Evolutionary conservation across 2,888 invertebrate species (phyloP), one percentile per base, ranked within the genome.

Genomic region (Glaucopsyche alexis): DNA sequence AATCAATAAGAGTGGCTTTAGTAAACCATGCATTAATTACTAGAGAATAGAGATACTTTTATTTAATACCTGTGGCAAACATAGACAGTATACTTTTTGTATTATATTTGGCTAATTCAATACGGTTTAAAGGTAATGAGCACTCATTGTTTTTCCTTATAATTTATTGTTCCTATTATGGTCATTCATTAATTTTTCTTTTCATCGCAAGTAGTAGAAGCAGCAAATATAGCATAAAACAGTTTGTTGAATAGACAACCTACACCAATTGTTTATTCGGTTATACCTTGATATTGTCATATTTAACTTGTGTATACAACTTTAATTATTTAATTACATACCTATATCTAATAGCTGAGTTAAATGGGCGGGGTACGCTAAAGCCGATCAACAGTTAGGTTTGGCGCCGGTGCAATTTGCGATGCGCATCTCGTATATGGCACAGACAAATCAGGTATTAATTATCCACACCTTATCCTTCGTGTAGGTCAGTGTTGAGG

Each of bases 371-470:
- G 77, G 80, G 84, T 87, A 84, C 83, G 81, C 86, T 86, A 90
- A 89, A 85, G 85, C 85, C 85, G 84, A 81, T 82, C 85, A 85
- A 93, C 92, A 93, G 93, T 93, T 92, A 92, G 85, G 79, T 78
- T 76, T 82, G 93, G 93, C 93, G 92, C 92, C 93, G 84, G 76
- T 79, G 83, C 81, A 84, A 84, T 83, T 91, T 91, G 87, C 82
- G 84, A 92, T 91, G 91, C 92, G 84, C 85, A 81, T 77, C 85
- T 85, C 87, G 92, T 91, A 90, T 85, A 86, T 88, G 85, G 91
- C 87, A 90, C 91, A 86, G 82, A 85, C 87, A 83, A 88, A 89
- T 89, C 86, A 86, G 84, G 86, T 87, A 87, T 88, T 91, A 91
- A 92, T 91, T 90, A 90, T 84, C 82, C 83, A 84, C 83, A 81